phyloP scores from a whole-genome alignment of 2,888 invertebrate species.

The Strigamia maritima region DNA sequence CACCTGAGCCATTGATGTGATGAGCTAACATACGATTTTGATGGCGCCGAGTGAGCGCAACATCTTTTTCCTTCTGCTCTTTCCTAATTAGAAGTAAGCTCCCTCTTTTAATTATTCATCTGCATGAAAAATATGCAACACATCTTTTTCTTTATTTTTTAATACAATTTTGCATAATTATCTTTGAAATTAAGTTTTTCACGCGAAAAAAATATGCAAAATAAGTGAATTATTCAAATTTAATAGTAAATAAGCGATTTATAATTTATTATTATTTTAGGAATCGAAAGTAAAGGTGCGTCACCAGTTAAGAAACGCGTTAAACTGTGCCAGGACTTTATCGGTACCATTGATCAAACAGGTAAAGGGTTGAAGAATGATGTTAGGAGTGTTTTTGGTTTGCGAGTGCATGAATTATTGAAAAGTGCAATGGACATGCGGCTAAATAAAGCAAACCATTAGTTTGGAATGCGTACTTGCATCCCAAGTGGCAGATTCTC shows the following conservation, averaged over 20 bases:
- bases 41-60: conserved; percentile 6
- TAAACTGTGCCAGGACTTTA: conserved; percentile 52
- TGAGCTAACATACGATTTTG: conserved; percentile 17
- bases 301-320: conserved; percentile 45
- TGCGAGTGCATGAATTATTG: background rate
- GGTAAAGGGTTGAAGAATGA: conserved; percentile 46
- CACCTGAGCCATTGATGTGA: background rate
- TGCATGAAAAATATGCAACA: conserved; percentile 39
- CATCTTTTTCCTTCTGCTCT: conserved; percentile 6
- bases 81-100: conserved; percentile 21
- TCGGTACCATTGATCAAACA: conserved; percentile 54
- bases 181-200: background rate
- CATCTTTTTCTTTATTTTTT: background rate
- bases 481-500: conserved; percentile 21
- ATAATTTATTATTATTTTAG: background rate
- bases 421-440: background rate
- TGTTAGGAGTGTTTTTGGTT: background rate
- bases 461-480: conserved; percentile 24
- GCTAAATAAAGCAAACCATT: background rate
- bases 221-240: background rate
- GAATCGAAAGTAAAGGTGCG: background rate
- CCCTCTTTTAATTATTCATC: conserved; percentile 36
- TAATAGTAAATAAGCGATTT: background rate
- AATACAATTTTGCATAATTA: background rate
- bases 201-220: background rate